phyloP scores from a whole-genome alignment of 1,140 invertebrate genomes.

The Paraescarpia echinospica region DNA sequence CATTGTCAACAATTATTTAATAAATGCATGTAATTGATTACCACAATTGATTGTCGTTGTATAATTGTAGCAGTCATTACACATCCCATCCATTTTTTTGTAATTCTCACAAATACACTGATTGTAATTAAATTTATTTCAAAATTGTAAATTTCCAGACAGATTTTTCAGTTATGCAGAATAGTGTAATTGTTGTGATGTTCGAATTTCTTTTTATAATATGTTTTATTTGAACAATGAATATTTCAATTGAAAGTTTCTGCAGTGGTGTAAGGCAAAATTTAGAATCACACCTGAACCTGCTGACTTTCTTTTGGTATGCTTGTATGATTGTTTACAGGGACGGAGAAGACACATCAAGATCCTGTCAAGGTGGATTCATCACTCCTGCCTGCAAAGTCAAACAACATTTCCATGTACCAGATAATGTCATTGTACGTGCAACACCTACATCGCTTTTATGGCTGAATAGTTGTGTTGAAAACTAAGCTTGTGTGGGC shows the following conservation, averaged over 20 bases:
- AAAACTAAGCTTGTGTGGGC: neutral
- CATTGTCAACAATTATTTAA: neutral
- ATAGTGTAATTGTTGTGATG: neutral
- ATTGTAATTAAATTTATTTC: neutral
- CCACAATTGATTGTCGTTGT: too few relatives aligned
- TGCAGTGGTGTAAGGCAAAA: too few relatives aligned
- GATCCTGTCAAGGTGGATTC: conserved; percentile 11
- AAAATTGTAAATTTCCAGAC: neutral
- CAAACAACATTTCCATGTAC: conserved; percentile 15
- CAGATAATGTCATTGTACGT: conserved; percentile 27
- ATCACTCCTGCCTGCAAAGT: neutral
- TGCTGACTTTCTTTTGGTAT: neutral
- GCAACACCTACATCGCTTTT: conserved; percentile 15
- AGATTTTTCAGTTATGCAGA: neutral
- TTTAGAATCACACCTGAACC: conserved; percentile 15
- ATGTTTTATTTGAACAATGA: neutral
- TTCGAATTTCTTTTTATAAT: neutral
- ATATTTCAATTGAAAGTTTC: too few relatives aligned
- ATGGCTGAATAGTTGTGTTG: conserved; percentile 8
- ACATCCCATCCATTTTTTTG: neutral
- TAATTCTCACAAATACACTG: neutral
- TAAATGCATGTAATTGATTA: neutral
- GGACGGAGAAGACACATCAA: neutral
- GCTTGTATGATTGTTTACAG: neutral
- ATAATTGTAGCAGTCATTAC: neutral